Conservation (phyloP, 2,113 vertebrate genomes). For the Etheostoma spectabile region DNA sequence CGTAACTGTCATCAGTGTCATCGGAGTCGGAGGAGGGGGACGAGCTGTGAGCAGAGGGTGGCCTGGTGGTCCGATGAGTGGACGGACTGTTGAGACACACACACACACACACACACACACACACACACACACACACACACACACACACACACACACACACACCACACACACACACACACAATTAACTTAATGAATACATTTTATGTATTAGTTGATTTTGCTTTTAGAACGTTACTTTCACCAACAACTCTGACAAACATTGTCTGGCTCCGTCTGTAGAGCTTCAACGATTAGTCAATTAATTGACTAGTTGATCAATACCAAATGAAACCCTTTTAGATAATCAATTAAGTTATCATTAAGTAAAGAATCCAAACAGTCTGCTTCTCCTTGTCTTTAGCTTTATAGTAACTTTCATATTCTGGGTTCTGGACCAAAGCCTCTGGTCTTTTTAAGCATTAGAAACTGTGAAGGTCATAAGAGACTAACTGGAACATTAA, state of each 20-base stretch:
- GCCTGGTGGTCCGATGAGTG: conserved; percentile 84
- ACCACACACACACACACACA: not conserved
- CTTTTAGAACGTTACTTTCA: no score
- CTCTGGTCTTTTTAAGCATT: no score
- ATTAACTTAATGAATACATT: not conserved
- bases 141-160: conserved; percentile 8
- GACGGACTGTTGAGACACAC: conserved; percentile 85
- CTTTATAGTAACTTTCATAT: no score
- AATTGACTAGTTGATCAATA: not conserved
- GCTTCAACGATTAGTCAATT: not conserved
- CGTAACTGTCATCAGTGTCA: conserved; percentile 92
- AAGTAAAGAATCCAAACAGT: no score
- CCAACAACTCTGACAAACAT: no score
- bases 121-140: conserved; percentile 15
- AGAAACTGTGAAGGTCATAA: not conserved
- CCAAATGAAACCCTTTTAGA: no score
- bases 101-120: conserved; percentile 68
- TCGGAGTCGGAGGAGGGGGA: conserved; percentile 94
- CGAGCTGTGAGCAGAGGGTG: conserved; percentile 90
- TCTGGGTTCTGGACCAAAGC: no score
- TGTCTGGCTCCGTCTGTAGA: not conserved
- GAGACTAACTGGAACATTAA: not conserved
- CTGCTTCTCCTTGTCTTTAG: no score
- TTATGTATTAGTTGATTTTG: not conserved
- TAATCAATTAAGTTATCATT: no score